Evolutionary conservation across 2,797 vertebrate species (phyloP).

Genomic region (Schizopygopsis pylzovi): DNA sequence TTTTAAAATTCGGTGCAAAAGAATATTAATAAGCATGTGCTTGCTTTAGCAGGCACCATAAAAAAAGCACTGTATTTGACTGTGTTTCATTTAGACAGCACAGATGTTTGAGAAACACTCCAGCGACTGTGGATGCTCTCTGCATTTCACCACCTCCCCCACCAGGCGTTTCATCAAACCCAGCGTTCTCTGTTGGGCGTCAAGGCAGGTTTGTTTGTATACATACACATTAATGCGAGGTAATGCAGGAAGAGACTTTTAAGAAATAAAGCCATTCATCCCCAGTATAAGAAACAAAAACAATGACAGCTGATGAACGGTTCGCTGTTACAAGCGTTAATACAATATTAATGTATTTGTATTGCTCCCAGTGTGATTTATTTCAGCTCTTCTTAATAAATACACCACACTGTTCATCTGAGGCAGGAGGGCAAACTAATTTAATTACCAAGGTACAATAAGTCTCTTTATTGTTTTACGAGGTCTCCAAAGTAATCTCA

Average conservation of each 20-base stretch:
- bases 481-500: constrained; percentile 18
- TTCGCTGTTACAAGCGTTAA: constrained; percentile 55
- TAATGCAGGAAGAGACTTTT: constrained; percentile 61
- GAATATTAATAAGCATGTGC: constrained; percentile 12
- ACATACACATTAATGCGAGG: constrained; percentile 74
- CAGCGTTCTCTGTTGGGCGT: constrained; percentile 64
- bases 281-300: constrained; percentile 61
- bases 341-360: constrained; percentile 62
- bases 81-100: constrained; percentile 54
- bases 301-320: constrained; percentile 17
- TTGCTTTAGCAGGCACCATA: constrained; percentile 21
- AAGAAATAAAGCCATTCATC: constrained; percentile 63
- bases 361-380: constrained; percentile 65
- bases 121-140: constrained; percentile 73
- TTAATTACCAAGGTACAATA: constrained; percentile 54
- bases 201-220: constrained; percentile 73
- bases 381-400: constrained; percentile 62
- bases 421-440: constrained; percentile 49
- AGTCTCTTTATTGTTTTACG: constrained; percentile 46
- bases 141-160: constrained; percentile 50
- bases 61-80: constrained; percentile 5
- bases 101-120: constrained; percentile 78
- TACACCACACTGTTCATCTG: constrained; percentile 53
- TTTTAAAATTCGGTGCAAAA: not conserved
- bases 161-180: constrained; percentile 73